Evolutionary conservation across 2,113 vertebrate species (phyloP), one percentile per base, ranked within the genome.

Genomic region (Sclerurus mexicanus): DNA sequence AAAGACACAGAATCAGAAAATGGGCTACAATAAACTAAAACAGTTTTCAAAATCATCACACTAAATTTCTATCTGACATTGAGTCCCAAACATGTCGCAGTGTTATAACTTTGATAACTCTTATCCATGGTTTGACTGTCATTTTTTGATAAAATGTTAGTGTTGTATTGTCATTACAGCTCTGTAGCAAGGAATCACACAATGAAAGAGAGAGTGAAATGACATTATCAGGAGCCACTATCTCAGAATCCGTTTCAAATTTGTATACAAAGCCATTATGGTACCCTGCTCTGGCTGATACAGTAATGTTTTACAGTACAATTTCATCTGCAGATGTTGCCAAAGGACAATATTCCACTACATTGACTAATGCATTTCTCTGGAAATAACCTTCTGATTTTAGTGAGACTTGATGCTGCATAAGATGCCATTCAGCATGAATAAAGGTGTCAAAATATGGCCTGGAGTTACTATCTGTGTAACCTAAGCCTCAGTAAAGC

Each of bases 301-400:
- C 1, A 3, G 31, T 71, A 37, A 88, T 77, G 64, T 74, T 83
- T 88, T 80, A 86, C 76, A 49, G 39, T 75, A 80, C n/a, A 63
- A 78, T 95, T 86, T 72, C 60, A 86, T 90, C 79, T 63, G 67
- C 66, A 82, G 44, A 58, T 78, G 40, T 84, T 93, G 82, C 82
- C 76, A 90, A 86, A 92, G 60, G 92, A 81, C 56, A 84, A 81
- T 88, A 93, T 90, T 89, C 64, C 4, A 11, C 73, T 52, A 62
- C 60, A 30, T 1, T 86, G 85, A 89, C 56, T 81, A 78, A 95
- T 68, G 67, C 20, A 40, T 92, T 95, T 92, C 44, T 95, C 52
- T 90, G 85, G 71, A 92, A 93, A 93, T 81, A 94, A 59, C 27
- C 47, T 78, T 20, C 81, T 96, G 85, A 77, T 92, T 91, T 94